A percentile compares a stretch with the other conserved stretches of the same genome.
Evolutionary conservation across 2,888 invertebrate species (phyloP).

Genomic region (Andricus curvator): DNA sequence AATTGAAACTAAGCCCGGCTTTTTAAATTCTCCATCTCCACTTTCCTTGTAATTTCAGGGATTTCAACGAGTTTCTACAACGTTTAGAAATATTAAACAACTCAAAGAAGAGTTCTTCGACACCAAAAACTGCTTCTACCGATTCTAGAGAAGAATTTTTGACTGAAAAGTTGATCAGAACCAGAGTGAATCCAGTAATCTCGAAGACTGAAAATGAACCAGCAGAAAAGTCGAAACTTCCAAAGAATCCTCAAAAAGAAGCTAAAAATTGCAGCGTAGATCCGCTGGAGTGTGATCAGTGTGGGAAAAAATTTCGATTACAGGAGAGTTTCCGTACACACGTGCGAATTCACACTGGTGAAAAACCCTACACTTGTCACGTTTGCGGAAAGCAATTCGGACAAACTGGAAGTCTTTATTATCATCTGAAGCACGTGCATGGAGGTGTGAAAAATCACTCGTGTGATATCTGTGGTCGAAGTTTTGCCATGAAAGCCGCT

Average conservation of each 20-base stretch:
- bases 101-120: background rate
- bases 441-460: conserved; percentile 80
- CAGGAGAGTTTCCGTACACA: conserved; percentile 73
- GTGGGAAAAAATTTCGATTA: conserved; percentile 60
- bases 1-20: too few relatives aligned
- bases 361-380: conserved; percentile 84
- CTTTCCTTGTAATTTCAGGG: background rate
- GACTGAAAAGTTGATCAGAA: background rate
- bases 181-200: background rate
- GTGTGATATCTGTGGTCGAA: conserved; percentile 81
- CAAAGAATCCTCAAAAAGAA: background rate
- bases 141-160: background rate
- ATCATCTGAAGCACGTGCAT: conserved; percentile 84
- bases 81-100: background rate
- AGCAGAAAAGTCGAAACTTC: too few relatives aligned
- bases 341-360: conserved; percentile 83
- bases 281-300: conserved; percentile 58
- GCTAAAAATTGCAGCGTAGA: background rate
- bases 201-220: background rate
- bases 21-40: background rate
- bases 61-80: background rate
- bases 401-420: conserved; percentile 80
- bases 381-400: conserved; percentile 84
- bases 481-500: conserved; percentile 82
- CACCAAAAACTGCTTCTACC: background rate